Evolutionary conservation across 2,888 invertebrate genomes (phyloP).

Genomic region (Agrochola circellaris): DNA sequence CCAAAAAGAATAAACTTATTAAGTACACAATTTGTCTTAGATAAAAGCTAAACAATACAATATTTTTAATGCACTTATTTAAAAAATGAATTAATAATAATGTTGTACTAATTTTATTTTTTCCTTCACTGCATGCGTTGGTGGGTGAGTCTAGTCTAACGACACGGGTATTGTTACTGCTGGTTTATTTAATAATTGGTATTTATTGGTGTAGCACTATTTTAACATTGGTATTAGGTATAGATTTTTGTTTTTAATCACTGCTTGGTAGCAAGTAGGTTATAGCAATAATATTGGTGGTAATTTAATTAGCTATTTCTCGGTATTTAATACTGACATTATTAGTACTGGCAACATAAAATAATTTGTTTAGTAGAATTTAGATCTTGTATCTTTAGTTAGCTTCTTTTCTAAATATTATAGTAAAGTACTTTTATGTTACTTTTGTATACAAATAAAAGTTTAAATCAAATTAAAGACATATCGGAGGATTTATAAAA

Average conservation of each 20-base stretch:
- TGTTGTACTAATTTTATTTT: slow-evolving; percentile 25
- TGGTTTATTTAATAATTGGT: slow-evolving; percentile 52
- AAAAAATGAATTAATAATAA: background rate
- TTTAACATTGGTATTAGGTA: slow-evolving; percentile 33
- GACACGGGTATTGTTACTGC: slow-evolving; percentile 72
- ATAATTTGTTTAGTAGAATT: background rate
- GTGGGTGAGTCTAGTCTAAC: slow-evolving; percentile 73
- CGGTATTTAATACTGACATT: background rate
- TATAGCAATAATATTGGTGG: slow-evolving; percentile 15
- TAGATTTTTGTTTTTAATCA: slow-evolving; percentile 28
- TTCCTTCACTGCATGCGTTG: slow-evolving; percentile 67
- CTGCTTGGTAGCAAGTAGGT: slow-evolving; percentile 7
- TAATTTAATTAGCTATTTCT: background rate
- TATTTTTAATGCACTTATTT: slow-evolving; percentile 7
- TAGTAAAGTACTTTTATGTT: too few relatives aligned
- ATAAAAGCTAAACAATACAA: background rate
- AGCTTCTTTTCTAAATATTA: too few relatives aligned
- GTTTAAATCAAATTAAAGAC: background rate
- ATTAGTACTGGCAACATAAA: background rate
- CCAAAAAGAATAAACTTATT: too few relatives aligned
- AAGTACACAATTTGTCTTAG: too few relatives aligned
- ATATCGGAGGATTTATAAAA: background rate
- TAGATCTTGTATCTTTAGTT: background rate
- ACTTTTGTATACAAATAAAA: background rate
- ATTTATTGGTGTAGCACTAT: slow-evolving; percentile 36